Percentiles rank a stretch among this genome's conserved stretches.
phyloP scores from a whole-genome alignment of 2,797 vertebrate species.

The Scomberomorus guttatus region DNA sequence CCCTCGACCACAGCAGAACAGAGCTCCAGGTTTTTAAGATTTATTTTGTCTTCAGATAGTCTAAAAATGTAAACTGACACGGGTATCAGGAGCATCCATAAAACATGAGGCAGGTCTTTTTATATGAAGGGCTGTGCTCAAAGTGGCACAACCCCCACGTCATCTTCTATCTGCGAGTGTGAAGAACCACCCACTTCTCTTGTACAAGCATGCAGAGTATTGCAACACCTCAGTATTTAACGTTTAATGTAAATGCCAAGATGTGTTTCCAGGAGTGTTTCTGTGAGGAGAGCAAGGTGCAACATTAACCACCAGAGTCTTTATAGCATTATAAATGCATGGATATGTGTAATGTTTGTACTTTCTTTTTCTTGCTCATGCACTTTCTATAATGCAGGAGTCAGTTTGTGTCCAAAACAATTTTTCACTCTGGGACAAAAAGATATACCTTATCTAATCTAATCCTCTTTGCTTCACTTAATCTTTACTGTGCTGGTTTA shows the following conservation, averaged over 20 bases:
- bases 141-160: no score
- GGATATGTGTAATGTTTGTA: not conserved
- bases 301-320: not conserved
- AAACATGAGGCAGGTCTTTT: no score
- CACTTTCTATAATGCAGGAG: not conserved
- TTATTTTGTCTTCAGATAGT: not conserved
- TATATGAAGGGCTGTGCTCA: no score
- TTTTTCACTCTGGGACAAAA: not conserved
- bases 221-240: not conserved
- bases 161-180: no score
- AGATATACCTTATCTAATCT: constrained; percentile 16
- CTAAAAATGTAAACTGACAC: not conserved
- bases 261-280: not conserved
- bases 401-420: not conserved
- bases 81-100: no score
- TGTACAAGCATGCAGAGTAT: not conserved
- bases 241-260: not conserved
- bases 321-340: not conserved
- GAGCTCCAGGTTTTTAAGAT: not conserved
- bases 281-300: not conserved
- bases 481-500: constrained; percentile 22
- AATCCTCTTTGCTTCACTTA: constrained; percentile 9
- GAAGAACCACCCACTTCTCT: no score
- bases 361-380: not conserved
- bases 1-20: not conserved